These are phyloP conservation scores for Caranx melampygus DNA, from an alignment of 2,113 vertebrate species.

Conservation along the genomic window DNA sequence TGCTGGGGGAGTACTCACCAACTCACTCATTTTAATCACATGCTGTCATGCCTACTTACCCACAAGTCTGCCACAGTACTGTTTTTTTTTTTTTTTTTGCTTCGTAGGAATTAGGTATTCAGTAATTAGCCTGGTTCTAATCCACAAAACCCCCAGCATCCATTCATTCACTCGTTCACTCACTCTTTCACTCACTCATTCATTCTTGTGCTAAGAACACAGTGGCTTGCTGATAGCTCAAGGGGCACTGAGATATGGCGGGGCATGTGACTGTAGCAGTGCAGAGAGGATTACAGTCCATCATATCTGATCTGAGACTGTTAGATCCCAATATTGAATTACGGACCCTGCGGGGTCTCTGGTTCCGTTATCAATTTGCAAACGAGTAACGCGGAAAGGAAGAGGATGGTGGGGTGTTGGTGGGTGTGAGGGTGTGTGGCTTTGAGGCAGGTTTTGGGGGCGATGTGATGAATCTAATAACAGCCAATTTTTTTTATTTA, in stretches of 20 bases:
- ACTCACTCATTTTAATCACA: constrained; percentile 68
- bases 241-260: constrained; percentile 62
- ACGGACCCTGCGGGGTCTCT: constrained; percentile 71
- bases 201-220: constrained; percentile 30
- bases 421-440: neutral
- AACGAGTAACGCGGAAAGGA: constrained; percentile 58
- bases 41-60: constrained; percentile 62
- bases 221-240: constrained; percentile 47
- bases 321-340: constrained; percentile 81
- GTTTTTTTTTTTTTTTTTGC: constrained; percentile 23
- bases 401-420: neutral
- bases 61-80: constrained; percentile 39
- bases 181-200: constrained; percentile 18
- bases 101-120: constrained; percentile 18
- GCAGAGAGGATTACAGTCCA: constrained; percentile 80
- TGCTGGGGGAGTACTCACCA: constrained; percentile 40
- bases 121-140: constrained; percentile 26
- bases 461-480: constrained; percentile 61
- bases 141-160: constrained; percentile 30
- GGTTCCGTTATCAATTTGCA: constrained; percentile 81
- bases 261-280: constrained; percentile 65
- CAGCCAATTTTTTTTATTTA: constrained; percentile 34
- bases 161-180: constrained; percentile 29
- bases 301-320: constrained; percentile 81
- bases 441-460: constrained; percentile 50